Evolutionary conservation across 1,140 invertebrate species (phyloP), one percentile per base, ranked within the genome.

Genomic region (Leguminivora glycinivorella): DNA sequence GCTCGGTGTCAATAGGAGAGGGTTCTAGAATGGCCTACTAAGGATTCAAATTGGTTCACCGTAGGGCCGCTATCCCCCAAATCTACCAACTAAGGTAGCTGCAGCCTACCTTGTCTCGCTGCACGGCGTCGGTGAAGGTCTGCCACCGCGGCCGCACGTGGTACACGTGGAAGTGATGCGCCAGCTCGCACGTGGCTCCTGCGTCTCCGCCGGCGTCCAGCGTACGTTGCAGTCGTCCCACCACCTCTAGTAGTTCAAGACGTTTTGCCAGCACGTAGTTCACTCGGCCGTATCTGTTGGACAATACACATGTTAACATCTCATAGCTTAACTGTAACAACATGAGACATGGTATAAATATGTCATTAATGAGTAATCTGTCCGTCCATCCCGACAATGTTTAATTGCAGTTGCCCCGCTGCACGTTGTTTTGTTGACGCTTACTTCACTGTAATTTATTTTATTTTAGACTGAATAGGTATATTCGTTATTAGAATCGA

Each of bases 151-250:
- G 95, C 10, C 97, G 90, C 58, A 98, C 94, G 78, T 93, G 97
- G 84, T 97, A 97, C 17, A 97, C 93, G 85, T 96, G 97, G 83
- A 98, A 98, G 84, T 97, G 97, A 43, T 98, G 97, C 9, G 99
- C 98, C 1, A 98, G 99, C 92, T 99, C 99, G 91, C 99, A 99
- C 0, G 99, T 99, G 84, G 99, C 99, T 0, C 97, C 96, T 68
- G 98, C 98, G 90, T 99, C 99, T 1, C 84, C 84, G 17, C 79
- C 84, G 1, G 98, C 97, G 34, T 95, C 94, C 1, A 99, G 89
- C 5, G 97, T 96, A 78, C 95, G 94, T 90, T 99, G 97, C 19
- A 99, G 92, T 60, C 96, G 94, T 73, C 96, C 95, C n/a, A 99
- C 99, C 87, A 98, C 95, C 76, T 95, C 94, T 7, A 99, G 92